Percentiles rank a stretch among this genome's conserved stretches.
Evolutionary conservation across 2,113 vertebrate genomes (phyloP).

Genomic region (Verasper variegatus): DNA sequence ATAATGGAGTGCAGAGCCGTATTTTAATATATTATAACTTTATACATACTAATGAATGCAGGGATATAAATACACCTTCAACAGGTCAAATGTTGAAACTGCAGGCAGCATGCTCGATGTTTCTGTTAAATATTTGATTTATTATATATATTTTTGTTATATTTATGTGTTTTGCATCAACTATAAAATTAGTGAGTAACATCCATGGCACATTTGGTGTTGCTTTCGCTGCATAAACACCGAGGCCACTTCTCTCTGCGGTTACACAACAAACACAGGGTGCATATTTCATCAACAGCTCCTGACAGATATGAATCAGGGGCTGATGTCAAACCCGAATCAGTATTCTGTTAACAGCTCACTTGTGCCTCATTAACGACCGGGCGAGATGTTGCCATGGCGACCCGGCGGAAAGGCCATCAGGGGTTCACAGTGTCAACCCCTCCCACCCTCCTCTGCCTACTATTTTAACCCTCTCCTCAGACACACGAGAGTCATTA

Average conservation of each 20-base stretch:
- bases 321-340: conserved; percentile 71
- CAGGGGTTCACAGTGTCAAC: conserved; percentile 71
- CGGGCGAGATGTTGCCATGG: conserved; percentile 74
- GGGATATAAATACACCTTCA: background rate
- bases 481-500: conserved; percentile 65
- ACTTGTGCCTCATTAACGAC: conserved; percentile 76
- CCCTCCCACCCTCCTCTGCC: conserved; percentile 43
- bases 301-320: conserved; percentile 62
- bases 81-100: background rate
- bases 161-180: background rate
- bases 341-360: conserved; percentile 79
- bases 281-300: conserved; percentile 61
- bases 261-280: conserved; percentile 35
- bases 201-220: conserved; percentile 28
- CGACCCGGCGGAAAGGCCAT: conserved; percentile 73
- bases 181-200: conserved; percentile 14
- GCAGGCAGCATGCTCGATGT: background rate
- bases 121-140: conserved; percentile 7
- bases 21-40: background rate
- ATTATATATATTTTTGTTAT: background rate
- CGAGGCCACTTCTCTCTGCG: background rate
- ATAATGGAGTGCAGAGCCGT: background rate
- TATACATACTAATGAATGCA: background rate
- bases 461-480: conserved; percentile 67
- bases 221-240: conserved; percentile 7